These are phyloP conservation scores for Streblospio benedicti DNA, from an alignment of 1,140 invertebrate genomes.

Conservation along the genomic window DNA sequence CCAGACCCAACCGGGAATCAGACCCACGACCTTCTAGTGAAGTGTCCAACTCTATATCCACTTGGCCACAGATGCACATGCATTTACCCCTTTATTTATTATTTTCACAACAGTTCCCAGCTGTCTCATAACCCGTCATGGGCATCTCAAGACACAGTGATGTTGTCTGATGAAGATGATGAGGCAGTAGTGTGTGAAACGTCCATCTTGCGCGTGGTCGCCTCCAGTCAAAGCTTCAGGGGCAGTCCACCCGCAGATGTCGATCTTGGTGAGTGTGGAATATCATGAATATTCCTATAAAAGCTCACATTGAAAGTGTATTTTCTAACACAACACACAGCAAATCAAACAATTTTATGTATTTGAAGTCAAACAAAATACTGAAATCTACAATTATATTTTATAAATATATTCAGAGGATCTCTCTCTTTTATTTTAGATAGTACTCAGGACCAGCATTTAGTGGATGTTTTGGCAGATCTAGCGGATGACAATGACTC, in stretches of 20 bases:
- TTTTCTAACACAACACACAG: background rate
- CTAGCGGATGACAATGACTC: too few species aligned
- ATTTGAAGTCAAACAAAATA: background rate
- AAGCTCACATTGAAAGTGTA: background rate
- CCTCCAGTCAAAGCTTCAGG: constrained; percentile 34
- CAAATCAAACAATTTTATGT: background rate
- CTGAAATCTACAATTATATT: background rate
- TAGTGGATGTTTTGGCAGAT: too few species aligned
- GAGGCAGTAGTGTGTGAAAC: constrained; percentile 26
- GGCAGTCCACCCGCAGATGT: background rate
- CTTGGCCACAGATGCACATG: too few species aligned
- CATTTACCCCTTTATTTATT: too few species aligned
- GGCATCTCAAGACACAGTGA: background rate
- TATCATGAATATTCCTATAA: background rate
- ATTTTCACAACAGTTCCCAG: too few species aligned
- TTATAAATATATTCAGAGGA: background rate
- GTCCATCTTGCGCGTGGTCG: constrained; percentile 33
- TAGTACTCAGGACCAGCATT: too few species aligned
- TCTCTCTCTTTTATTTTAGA: too few species aligned
- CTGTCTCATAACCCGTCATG: too few species aligned
- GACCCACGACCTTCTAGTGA: too few species aligned
- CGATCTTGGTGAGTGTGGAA: background rate
- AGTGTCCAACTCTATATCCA: too few species aligned
- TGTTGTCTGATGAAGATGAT: background rate
- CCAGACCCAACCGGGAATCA: too few species aligned